phyloP scores from a whole-genome alignment of 2,113 vertebrate genomes.

The Motacilla tschutschensis region DNA sequence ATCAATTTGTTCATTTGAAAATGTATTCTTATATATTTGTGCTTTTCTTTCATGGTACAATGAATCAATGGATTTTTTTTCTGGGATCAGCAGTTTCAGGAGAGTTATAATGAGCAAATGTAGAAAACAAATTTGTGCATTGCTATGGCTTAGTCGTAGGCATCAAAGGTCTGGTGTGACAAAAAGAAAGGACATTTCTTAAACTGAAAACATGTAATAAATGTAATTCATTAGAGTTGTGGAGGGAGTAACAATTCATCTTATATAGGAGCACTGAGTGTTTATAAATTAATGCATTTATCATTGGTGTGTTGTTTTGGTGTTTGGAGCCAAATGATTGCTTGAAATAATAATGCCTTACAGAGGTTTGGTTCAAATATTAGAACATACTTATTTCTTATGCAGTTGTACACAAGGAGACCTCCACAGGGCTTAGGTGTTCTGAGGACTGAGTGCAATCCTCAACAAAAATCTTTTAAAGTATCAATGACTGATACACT shows the following conservation, averaged over 20 bases:
- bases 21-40: not conserved
- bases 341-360: not conserved
- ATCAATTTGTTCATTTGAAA: not conserved
- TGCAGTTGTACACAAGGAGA: rapidly evolving
- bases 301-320: not conserved
- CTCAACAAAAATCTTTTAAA: not conserved
- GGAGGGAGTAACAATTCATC: conserved; percentile 1
- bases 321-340: not conserved
- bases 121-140: not conserved
- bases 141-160: not conserved
- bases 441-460: not conserved
- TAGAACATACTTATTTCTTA: not conserved
- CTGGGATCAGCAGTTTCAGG: not conserved
- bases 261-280: not conserved
- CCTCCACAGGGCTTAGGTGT: not conserved
- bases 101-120: not conserved
- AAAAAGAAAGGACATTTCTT: not conserved
- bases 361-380: not conserved
- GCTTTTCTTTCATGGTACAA: not conserved
- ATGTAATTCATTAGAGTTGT: not conserved
- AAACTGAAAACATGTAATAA: not conserved
- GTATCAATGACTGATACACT: not conserved
- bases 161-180: not conserved
- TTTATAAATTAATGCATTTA: conserved; percentile 33
- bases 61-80: not conserved